phyloP scores from a whole-genome alignment of 2,113 vertebrate genomes.

The Scomber scombrus region DNA sequence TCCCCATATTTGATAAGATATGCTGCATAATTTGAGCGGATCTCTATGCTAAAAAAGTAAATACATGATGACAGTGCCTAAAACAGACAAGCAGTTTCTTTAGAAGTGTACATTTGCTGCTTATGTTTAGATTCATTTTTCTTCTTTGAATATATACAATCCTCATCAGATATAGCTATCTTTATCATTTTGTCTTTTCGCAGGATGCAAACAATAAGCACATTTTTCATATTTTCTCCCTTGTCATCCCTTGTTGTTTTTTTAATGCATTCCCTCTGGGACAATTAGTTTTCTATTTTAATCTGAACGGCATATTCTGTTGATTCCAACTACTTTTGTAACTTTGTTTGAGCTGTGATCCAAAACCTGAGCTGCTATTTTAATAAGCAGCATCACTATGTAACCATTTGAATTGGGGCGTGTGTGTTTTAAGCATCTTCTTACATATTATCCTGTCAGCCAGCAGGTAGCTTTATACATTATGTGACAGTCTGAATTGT shows the following conservation, averaged over 20 bases:
- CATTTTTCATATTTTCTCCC: background rate
- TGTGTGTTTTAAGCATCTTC: conserved; percentile 6
- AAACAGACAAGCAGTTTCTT: background rate
- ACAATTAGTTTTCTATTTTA: conserved; percentile 35
- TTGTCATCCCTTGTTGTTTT: background rate
- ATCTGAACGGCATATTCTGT: conserved; percentile 22
- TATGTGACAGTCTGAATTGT: conserved; percentile 43
- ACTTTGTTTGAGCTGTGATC: conserved; percentile 36
- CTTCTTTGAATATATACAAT: background rate
- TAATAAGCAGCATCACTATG: conserved; percentile 39
- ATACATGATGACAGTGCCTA: conserved; percentile 1
- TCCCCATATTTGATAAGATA: conserved; percentile 23
- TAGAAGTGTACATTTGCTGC: background rate
- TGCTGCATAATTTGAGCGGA: conserved; percentile 15
- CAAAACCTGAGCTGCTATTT: conserved; percentile 49
- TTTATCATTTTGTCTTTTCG: background rate
- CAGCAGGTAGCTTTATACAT: conserved; percentile 25
- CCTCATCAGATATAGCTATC: background rate
- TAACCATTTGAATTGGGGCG: conserved; percentile 17
- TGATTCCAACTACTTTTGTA: conserved; percentile 20
- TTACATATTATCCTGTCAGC: conserved; percentile 34
- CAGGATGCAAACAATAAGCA: background rate
- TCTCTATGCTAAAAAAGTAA: background rate
- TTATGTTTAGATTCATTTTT: background rate
- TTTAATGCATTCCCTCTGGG: background rate